phyloP scores from a whole-genome alignment of 2,888 invertebrate species.

The Metellina segmentata region DNA sequence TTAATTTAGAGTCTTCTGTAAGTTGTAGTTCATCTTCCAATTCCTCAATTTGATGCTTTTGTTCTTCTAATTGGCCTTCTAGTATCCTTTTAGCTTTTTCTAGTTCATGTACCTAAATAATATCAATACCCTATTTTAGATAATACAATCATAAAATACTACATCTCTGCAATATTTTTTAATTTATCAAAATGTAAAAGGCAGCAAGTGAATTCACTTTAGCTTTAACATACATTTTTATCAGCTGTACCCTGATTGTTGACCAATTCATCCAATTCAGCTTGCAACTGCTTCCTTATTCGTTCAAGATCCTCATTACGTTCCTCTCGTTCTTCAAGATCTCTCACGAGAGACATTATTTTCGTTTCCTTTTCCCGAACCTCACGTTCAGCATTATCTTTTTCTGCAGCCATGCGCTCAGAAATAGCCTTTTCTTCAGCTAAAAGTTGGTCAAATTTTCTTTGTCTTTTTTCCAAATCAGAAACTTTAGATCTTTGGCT shows the following conservation, averaged over 20 bases:
- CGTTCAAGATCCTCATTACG: constrained; percentile 94
- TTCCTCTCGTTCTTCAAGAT: constrained; percentile 94
- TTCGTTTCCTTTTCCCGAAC: constrained; percentile 98
- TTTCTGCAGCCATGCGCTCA: constrained; percentile 92
- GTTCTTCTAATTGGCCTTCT: constrained; percentile 94
- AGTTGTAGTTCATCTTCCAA: constrained; percentile 96
- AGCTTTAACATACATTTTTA: constrained; percentile 86
- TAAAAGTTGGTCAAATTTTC: constrained; percentile 95
- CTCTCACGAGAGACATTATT: constrained; percentile 93
- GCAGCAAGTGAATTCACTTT: neutral
- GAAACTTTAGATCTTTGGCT: constrained; percentile 91
- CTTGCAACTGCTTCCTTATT: constrained; percentile 90
- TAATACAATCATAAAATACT: too few relatives aligned
- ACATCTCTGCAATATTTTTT: neutral
- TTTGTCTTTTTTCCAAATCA: constrained; percentile 98
- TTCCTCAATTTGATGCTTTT: constrained; percentile 96
- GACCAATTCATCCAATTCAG: constrained; percentile 97
- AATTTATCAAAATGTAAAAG: neutral
- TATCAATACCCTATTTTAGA: neutral
- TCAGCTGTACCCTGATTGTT: constrained; percentile 99
- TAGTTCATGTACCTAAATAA: constrained; percentile 88
- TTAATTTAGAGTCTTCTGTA: constrained; percentile 97
- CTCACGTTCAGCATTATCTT: constrained; percentile 95
- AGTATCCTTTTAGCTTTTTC: constrained; percentile 98
- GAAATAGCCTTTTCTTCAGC: constrained; percentile 89